Percentiles rank a stretch among this genome's conserved stretches.
phyloP scores from a whole-genome alignment of 2,113 vertebrate genomes.

The Cairina moschata region DNA sequence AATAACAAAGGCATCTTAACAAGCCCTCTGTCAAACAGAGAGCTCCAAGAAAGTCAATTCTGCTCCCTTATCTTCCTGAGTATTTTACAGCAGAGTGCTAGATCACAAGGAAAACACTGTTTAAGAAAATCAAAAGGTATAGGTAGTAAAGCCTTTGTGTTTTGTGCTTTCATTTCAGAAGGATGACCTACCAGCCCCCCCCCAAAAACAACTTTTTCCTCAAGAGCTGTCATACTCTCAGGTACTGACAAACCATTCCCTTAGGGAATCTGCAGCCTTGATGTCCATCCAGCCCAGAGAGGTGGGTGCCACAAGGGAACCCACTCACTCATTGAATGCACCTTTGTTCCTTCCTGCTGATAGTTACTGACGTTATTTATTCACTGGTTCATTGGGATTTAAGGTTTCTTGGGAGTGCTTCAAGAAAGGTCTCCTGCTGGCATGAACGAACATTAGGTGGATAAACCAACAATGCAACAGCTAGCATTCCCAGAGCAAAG shows the following conservation, averaged over 20 bases:
- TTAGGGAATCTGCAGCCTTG: background rate
- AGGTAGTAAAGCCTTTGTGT: background rate
- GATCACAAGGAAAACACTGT: background rate
- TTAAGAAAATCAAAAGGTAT: background rate
- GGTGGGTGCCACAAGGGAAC: background rate
- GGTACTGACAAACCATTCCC: background rate
- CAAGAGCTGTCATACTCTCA: background rate
- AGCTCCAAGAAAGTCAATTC: background rate
- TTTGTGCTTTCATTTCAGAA: background rate
- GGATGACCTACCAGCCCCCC: background rate
- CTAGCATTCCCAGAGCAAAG: background rate
- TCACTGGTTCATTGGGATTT: background rate
- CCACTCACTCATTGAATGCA: accelerated
- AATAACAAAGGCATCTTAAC: background rate
- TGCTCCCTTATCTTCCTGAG: background rate
- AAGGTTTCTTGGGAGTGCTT: background rate
- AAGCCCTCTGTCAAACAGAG: background rate
- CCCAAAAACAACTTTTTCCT: background rate
- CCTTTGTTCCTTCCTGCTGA: background rate
- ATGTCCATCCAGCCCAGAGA: background rate
- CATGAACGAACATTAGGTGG: accelerated
- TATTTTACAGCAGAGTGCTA: background rate
- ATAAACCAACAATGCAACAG: background rate
- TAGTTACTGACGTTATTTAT: background rate
- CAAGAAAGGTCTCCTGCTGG: background rate